These are phyloP conservation scores for Syrmaticus mikado DNA, from an alignment of 2,113 vertebrate species.

Conservation along the genomic window DNA sequence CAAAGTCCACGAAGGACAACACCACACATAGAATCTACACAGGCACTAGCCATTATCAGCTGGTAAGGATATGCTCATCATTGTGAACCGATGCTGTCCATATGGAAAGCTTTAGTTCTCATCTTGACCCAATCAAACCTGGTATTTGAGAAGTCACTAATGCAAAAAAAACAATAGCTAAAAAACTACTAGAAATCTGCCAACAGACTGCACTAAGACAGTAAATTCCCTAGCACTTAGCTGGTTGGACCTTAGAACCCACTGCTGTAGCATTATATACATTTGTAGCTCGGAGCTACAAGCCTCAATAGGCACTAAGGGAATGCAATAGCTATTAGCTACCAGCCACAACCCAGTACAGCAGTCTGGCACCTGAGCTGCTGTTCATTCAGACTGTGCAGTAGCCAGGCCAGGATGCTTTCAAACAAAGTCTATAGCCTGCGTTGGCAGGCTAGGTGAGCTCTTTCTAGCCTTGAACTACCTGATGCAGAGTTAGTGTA, in stretches of 20 bases:
- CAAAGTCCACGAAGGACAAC: neutral
- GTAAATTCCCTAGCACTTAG: neutral
- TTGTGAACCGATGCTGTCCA: neutral
- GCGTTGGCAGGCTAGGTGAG: neutral
- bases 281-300: neutral
- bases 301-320: neutral
- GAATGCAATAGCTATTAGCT: too few species aligned
- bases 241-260: neutral
- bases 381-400: neutral
- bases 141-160: neutral
- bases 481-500: neutral
- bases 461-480: neutral
- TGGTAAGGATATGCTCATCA: neutral
- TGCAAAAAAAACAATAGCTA: neutral
- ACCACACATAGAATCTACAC: neutral
- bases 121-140: neutral
- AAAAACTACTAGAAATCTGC: neutral
- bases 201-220: neutral
- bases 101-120: neutral
- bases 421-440: neutral
- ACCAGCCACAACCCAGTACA: accelerated
- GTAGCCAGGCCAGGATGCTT: neutral
- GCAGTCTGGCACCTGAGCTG: neutral
- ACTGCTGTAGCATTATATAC: neutral
- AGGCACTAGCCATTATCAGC: neutral